A percentile compares a stretch with the other conserved stretches of the same genome.
These are phyloP conservation scores for Varanus salvator DNA, from an alignment of 2,113 vertebrate species.

Conservation along the genomic window DNA sequence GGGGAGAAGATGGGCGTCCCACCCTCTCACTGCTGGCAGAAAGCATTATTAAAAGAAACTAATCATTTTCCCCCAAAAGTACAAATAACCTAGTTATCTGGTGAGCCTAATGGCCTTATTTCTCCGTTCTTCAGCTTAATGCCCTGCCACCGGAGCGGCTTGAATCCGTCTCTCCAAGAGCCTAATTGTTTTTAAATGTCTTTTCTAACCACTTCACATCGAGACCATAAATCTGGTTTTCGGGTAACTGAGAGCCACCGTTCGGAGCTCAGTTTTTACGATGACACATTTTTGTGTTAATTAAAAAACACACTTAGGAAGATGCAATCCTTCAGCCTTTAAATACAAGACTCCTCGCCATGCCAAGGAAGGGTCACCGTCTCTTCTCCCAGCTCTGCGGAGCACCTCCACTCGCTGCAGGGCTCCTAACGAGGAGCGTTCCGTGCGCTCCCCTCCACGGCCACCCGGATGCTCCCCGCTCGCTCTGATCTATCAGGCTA, in stretches of 20 bases:
- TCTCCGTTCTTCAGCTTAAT: conserved; percentile 54
- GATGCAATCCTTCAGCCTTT: conserved; percentile 33
- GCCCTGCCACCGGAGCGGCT: conserved; percentile 60
- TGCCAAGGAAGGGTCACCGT: not conserved
- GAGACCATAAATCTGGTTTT: conserved; percentile 71
- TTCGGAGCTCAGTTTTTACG: conserved; percentile 35
- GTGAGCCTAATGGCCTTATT: conserved; percentile 66
- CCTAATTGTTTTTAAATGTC: conserved; percentile 79
- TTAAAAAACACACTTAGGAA: conserved; percentile 71
- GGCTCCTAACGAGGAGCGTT: fast-evolving
- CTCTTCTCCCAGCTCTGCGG: fast-evolving
- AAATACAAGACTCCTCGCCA: fast-evolving
- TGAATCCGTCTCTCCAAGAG: conserved; percentile 56
- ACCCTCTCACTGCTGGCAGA: conserved; percentile 56
- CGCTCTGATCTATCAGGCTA: not conserved
- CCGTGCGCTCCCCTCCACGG: not conserved
- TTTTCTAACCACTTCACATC: conserved; percentile 65
- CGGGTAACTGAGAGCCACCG: conserved; percentile 67
- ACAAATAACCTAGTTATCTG: conserved; percentile 73
- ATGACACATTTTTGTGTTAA: conserved; percentile 67
- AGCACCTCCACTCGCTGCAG: fast-evolving
- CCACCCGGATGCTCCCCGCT: fast-evolving
- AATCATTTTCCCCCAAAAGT: conserved; percentile 65
- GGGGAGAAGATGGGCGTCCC: not conserved
- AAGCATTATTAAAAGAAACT: conserved; percentile 75